Conservation (phyloP, 2,113 vertebrate species). For the Bothrops jararaca region DNA sequence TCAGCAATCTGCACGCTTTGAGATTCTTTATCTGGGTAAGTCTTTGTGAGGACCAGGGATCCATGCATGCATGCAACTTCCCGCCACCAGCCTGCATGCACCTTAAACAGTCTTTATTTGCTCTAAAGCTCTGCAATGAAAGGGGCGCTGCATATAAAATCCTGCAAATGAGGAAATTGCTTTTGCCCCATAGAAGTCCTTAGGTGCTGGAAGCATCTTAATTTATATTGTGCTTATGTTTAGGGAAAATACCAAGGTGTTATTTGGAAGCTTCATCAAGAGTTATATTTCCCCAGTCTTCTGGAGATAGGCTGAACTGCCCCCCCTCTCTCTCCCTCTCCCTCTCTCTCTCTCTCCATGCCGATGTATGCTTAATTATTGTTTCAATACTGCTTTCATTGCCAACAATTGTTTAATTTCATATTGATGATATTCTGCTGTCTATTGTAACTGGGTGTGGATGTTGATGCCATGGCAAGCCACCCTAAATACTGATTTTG, state of each 20-base stretch:
- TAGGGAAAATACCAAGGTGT: not conserved
- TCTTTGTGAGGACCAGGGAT: not conserved
- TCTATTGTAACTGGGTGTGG: too few relatives aligned
- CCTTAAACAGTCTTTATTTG: not conserved
- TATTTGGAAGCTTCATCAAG: not conserved
- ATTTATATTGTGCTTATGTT: not conserved
- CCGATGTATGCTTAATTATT: not conserved
- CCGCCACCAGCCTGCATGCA: not conserved
- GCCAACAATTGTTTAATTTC: not conserved
- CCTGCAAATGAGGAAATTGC: not conserved
- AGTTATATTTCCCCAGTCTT: not conserved
- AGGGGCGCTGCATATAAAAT: not conserved
- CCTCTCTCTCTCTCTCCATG: too few relatives aligned
- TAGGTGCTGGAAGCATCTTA: not conserved
- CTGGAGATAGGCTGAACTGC: not conserved
- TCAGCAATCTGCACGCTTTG: slow-evolving; percentile 31
- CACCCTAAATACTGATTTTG: not conserved
- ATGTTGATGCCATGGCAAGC: not conserved
- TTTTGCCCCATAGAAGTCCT: not conserved
- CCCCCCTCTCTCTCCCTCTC: too few relatives aligned
- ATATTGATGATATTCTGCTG: not conserved
- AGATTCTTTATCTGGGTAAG: slow-evolving; percentile 64
- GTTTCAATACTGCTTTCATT: not conserved
- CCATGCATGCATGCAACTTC: not conserved
- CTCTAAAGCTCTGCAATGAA: not conserved